Evolutionary conservation across 2,113 vertebrate genomes (phyloP).

Genomic region (Malurus alboscapulatus): DNA sequence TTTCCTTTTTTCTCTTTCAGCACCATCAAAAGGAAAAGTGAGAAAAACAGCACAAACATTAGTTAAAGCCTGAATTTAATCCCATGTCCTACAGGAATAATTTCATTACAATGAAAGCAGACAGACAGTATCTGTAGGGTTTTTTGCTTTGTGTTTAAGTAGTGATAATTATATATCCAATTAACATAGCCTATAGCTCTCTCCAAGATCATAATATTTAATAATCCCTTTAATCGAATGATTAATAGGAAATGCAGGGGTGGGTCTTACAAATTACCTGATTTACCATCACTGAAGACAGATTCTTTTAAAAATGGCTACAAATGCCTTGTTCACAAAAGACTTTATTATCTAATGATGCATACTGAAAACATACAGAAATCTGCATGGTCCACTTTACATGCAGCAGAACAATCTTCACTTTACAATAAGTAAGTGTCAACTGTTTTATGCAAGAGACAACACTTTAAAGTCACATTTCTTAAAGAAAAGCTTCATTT

Average conservation of each 20-base stretch:
- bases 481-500: slow-evolving; percentile 85
- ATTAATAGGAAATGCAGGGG: slow-evolving; percentile 66
- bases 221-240: slow-evolving; percentile 62
- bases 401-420: slow-evolving; percentile 86
- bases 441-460: slow-evolving; percentile 85
- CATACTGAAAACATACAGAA: slow-evolving; percentile 88
- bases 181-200: slow-evolving; percentile 45
- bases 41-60: slow-evolving; percentile 92
- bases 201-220: slow-evolving; percentile 57
- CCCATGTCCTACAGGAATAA: slow-evolving; percentile 77
- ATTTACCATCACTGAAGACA: slow-evolving; percentile 81
- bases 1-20: slow-evolving; percentile 88
- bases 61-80: slow-evolving; percentile 80
- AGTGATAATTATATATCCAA: slow-evolving; percentile 62
- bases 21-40: slow-evolving; percentile 93
- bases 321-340: slow-evolving; percentile 88
- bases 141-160: slow-evolving; percentile 34
- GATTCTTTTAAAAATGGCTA: slow-evolving; percentile 84
- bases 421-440: slow-evolving; percentile 87
- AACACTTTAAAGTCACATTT: slow-evolving; percentile 82
- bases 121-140: slow-evolving; percentile 68
- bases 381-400: slow-evolving; percentile 83
- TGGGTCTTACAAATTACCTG: slow-evolving; percentile 74
- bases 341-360: slow-evolving; percentile 89
- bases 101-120: slow-evolving; percentile 78